Base-by-base conservation (phyloP, 2,797 vertebrate genomes). In the Lacerta agilis region DNA sequence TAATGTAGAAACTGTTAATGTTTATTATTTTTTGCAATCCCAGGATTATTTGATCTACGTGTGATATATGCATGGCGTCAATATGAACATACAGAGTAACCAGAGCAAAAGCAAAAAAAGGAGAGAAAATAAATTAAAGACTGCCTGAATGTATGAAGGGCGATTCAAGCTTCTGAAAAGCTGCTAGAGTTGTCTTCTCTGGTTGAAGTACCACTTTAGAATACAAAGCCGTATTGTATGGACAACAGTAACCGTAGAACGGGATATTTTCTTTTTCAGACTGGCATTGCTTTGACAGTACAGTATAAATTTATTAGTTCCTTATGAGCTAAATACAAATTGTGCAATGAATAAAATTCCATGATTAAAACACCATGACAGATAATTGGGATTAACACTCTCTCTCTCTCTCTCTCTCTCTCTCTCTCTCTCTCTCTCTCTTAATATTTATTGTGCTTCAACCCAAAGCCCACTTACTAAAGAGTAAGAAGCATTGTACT, bases 51-150 rank as follows among this genome's bases (percentile, higher is more conserved):
- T 96, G 95, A 96, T 95, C 81, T 93, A 94, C 95, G 90, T 73
- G 66, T 95, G 94, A 89, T 87, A 93, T 96, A 97, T 96, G 86
- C 91, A 93, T 89, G 94, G 95, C 85, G 93, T 96, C 95, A 95
- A 87, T 91, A 86, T 95, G 94, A 89, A 92, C 77, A 91, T 2
- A 72, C 89, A 90, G 89, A 94, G 77, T 8, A 77, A 45, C 25
- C 33, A 66, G 6, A 82, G 61, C 8, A 87, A 92, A 95, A 92
- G 90, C 86, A 93, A 90, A 93, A 92, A 94, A 86, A 89, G 93
- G 93, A 95, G 92, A 90, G 88, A 94, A 89, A 90, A 93, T 83
- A 87, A 82, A 87, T 92, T 89, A 89, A 92, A 91, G 88, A 55
- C 80, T 93, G 58, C 78, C n/a, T 79, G 33, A 86, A 79, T 79